These are phyloP conservation scores for Pristionchus exspectatus DNA, from an alignment of 2,888 invertebrate species.

Conservation along the genomic window DNA sequence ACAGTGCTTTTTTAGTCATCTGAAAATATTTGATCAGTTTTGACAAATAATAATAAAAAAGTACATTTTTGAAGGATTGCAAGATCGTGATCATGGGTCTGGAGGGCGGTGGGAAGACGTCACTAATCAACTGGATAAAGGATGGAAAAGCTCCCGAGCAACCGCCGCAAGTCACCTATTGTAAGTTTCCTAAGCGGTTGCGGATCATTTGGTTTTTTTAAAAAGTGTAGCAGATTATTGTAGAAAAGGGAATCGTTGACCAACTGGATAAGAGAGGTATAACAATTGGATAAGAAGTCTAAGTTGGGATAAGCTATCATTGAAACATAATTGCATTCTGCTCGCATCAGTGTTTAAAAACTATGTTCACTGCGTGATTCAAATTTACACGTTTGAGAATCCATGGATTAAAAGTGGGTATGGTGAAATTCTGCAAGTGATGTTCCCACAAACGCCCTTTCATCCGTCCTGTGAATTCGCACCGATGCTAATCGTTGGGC, in stretches of 20 bases:
- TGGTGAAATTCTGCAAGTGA: neutral
- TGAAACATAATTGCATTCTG: neutral
- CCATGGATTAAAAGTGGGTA: too few relatives aligned
- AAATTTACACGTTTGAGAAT: too few relatives aligned
- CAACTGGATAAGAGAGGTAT: too few relatives aligned
- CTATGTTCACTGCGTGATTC: neutral
- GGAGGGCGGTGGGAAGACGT: constrained; percentile 31
- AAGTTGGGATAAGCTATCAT: neutral
- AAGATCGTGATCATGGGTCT: constrained; percentile 37
- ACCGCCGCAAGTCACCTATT: constrained; percentile 22
- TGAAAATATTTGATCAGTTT: neutral
- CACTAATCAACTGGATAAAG: constrained; percentile 8
- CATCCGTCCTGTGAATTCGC: neutral
- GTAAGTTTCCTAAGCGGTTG: neutral
- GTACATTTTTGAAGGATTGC: neutral
- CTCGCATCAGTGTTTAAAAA: neutral
- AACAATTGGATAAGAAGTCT: neutral
- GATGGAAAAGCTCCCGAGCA: constrained; percentile 21
- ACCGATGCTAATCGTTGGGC: neutral
- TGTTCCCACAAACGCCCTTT: neutral
- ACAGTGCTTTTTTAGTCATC: too few relatives aligned
- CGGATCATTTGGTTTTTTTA: too few relatives aligned
- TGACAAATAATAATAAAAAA: neutral
- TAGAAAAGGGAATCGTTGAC: too few relatives aligned
- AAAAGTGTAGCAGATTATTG: too few relatives aligned